Percentiles rank a stretch among this genome's conserved stretches.
Conservation (phyloP, 2,113 vertebrate genomes). For the Gallinago media region DNA sequence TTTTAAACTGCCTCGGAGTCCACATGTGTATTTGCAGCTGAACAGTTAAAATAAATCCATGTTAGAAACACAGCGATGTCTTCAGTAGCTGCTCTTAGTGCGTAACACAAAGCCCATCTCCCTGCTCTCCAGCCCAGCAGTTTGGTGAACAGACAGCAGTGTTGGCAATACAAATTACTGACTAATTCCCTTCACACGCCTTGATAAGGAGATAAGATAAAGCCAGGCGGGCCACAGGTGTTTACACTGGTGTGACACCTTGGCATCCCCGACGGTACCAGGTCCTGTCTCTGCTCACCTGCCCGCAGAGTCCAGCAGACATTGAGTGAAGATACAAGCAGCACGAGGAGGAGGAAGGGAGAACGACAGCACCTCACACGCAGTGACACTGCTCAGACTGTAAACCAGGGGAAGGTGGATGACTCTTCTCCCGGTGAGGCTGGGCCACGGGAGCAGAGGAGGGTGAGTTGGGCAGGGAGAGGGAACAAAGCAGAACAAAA, state of each 20-base stretch:
- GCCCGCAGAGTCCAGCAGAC: neutral
- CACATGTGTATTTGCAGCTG: neutral
- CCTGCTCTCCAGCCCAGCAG: neutral
- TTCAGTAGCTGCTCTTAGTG: neutral
- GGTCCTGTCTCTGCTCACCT: neutral
- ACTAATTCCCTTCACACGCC: conserved; percentile 25
- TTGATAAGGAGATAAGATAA: conserved; percentile 28
- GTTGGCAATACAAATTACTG: conserved; percentile 20
- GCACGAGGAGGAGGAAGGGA: neutral
- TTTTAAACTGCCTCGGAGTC: neutral
- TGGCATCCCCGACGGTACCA: neutral
- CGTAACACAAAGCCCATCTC: neutral
- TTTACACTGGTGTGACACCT: conserved; percentile 1
- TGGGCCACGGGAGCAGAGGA: neutral
- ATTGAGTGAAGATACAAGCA: neutral
- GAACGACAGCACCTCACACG: neutral
- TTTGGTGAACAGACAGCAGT: neutral
- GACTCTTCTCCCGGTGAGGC: neutral
- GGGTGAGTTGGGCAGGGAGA: neutral
- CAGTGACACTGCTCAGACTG: neutral
- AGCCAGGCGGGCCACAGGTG: neutral
- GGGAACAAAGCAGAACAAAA: neutral
- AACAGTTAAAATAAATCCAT: neutral
- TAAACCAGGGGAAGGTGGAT: neutral
- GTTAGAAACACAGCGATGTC: neutral